Evolutionary conservation across 2,888 invertebrate species (phyloP).

Genomic region (Limnephilus marmoratus): DNA sequence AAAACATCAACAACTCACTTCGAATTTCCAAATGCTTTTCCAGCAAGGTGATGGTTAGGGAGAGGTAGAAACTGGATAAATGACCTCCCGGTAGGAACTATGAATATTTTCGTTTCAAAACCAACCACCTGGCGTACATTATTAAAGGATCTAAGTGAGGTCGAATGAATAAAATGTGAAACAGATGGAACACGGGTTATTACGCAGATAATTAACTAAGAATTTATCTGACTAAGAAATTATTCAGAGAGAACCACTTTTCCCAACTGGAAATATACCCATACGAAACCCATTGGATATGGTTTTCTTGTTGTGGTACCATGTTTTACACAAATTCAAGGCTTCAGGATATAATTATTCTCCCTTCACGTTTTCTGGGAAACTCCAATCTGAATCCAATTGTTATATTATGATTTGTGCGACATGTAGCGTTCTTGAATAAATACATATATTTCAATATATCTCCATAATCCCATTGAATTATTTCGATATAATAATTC

Average conservation of each 20-base stretch:
- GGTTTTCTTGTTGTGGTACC: neutral
- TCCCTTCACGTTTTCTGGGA: neutral
- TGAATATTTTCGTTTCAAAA: too few relatives aligned
- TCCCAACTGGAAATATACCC: neutral
- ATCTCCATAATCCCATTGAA: neutral
- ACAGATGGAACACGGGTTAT: too few relatives aligned
- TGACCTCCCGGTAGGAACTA: too few relatives aligned
- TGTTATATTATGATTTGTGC: slow-evolving; percentile 2
- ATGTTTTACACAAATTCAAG: neutral
- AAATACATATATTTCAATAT: neutral
- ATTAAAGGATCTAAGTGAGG: too few relatives aligned
- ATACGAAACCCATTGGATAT: neutral
- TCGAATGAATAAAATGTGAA: too few relatives aligned
- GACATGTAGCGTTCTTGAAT: neutral
- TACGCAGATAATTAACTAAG: too few relatives aligned
- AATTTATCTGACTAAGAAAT: neutral
- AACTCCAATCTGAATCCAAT: neutral
- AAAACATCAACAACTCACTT: too few relatives aligned
- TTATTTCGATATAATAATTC: neutral
- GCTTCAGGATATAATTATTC: neutral
- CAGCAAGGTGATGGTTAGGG: too few relatives aligned
- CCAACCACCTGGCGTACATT: too few relatives aligned
- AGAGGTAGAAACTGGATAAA: too few relatives aligned
- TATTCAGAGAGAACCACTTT: neutral
- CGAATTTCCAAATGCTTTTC: too few relatives aligned